Evolutionary conservation across 2,113 vertebrate genomes (phyloP).

Genomic region (Leucosticte australis): DNA sequence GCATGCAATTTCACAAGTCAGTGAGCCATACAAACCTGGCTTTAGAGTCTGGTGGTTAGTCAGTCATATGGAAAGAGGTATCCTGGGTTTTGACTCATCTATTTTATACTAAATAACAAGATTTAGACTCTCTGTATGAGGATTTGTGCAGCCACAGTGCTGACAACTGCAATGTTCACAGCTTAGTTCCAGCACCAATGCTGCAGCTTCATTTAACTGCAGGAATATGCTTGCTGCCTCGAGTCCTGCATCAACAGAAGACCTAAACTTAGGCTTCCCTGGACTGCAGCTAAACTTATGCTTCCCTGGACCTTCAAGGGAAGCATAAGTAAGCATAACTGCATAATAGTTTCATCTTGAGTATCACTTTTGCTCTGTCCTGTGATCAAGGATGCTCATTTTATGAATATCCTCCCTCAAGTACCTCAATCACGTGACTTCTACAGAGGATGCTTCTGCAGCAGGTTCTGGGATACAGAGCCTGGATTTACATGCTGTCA

Average conservation of each 20-base stretch:
- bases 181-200: background rate
- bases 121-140: background rate
- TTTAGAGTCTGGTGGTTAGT: constrained; percentile 15
- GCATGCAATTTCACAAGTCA: constrained; percentile 47
- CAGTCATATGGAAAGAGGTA: constrained; percentile 29
- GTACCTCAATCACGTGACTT: background rate
- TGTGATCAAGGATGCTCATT: background rate
- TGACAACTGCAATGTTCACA: background rate
- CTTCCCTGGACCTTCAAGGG: background rate
- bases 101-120: background rate
- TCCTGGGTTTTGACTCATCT: background rate
- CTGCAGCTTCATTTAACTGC: background rate
- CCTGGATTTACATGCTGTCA: background rate
- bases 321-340: no score
- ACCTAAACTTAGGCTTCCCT: background rate
- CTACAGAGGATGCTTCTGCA: background rate
- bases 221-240: background rate
- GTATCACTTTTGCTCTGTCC: background rate
- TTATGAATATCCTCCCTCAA: background rate
- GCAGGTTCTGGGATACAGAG: background rate
- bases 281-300: background rate
- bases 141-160: background rate
- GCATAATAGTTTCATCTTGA: background rate
- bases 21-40: background rate
- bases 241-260: background rate